These are phyloP conservation scores for Pipa parva DNA, from an alignment of 2,113 vertebrate species.

Conservation along the genomic window DNA sequence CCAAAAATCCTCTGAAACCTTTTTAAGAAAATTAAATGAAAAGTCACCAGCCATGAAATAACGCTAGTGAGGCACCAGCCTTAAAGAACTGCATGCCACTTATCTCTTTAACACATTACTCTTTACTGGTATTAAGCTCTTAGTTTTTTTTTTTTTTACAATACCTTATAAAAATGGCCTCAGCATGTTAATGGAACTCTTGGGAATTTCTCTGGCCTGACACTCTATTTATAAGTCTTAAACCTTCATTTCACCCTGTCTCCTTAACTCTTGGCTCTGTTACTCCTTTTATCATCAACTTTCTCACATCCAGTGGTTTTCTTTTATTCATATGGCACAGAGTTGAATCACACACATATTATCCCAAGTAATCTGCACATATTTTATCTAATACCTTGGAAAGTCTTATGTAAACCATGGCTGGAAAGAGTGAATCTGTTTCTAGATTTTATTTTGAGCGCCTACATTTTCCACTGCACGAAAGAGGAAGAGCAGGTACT, in stretches of 20 bases:
- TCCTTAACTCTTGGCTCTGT: constrained; percentile 23
- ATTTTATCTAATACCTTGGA: background rate
- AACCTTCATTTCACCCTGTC: constrained; percentile 17
- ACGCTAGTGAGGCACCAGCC: too few species aligned
- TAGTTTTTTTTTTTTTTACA: too few species aligned
- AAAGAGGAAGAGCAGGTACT: too few species aligned
- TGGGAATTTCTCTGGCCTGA: constrained; percentile 28
- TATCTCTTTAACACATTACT: constrained; percentile 42
- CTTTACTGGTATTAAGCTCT: constrained; percentile 42
- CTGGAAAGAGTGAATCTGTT: background rate
- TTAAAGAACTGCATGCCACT: constrained; percentile 37
- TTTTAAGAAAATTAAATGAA: too few species aligned
- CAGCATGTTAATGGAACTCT: constrained; percentile 38
- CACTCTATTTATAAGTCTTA: constrained; percentile 32
- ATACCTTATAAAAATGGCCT: constrained; percentile 42
- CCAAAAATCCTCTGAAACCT: too few species aligned
- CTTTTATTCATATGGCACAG: constrained; percentile 9
- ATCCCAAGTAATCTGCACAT: background rate
- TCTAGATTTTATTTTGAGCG: too few species aligned
- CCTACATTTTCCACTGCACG: too few species aligned
- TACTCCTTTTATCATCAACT: background rate
- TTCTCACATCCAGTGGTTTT: constrained; percentile 7
- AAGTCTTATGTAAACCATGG: background rate
- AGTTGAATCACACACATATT: background rate
- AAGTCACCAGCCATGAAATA: too few species aligned